phyloP scores from a whole-genome alignment of 2,113 vertebrate species.

The Lycaon pictus region DNA sequence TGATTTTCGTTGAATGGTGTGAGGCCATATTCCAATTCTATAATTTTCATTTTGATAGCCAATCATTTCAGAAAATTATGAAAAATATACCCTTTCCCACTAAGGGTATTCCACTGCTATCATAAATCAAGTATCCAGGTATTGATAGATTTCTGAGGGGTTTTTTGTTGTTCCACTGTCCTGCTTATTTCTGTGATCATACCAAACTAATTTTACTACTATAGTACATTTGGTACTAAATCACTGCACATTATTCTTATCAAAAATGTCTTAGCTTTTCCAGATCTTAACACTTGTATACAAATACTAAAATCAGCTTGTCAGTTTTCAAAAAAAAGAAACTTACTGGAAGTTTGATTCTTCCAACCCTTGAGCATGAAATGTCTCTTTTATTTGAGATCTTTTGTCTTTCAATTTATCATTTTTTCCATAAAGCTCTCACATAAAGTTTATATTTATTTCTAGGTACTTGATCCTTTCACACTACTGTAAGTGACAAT shows the following conservation, averaged over 20 bases:
- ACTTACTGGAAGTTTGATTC: neutral
- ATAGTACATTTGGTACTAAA: neutral
- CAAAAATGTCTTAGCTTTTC: neutral
- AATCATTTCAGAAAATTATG: neutral
- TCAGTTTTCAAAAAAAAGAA: neutral
- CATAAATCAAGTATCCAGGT: neutral
- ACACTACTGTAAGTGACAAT: neutral
- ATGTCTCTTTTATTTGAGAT: neutral
- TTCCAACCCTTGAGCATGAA: neutral
- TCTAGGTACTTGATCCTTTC: neutral
- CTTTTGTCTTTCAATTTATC: neutral
- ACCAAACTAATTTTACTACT: neutral
- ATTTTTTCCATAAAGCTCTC: neutral
- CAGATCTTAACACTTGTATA: neutral
- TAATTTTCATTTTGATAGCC: neutral
- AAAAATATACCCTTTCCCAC: neutral
- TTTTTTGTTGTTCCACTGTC: neutral
- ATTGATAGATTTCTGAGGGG: neutral
- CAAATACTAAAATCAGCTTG: neutral
- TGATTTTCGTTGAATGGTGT: neutral
- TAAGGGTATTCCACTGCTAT: neutral
- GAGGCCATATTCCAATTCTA: neutral
- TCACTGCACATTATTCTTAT: neutral
- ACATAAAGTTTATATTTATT: neutral
- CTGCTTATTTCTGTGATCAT: neutral